Conservation (phyloP, 2,797 vertebrate genomes). For the Chaetodon trifasciatus region DNA sequence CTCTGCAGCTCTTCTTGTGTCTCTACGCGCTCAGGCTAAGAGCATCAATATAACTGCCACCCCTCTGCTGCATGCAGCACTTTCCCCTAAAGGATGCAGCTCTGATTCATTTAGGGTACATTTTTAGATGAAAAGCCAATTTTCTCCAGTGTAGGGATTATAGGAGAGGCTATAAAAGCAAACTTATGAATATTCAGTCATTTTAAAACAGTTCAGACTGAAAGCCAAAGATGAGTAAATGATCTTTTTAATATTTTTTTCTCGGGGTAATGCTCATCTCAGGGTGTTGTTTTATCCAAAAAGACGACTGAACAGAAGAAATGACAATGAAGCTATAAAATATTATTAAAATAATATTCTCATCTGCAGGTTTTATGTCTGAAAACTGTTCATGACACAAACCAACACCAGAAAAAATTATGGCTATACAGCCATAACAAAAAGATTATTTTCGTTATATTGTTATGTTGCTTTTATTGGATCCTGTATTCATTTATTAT, state of each 20-base stretch:
- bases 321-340: neutral
- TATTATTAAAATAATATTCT: neutral
- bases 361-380: no score
- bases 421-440: no score
- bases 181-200: neutral
- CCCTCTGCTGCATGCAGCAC: slow-evolving; percentile 30
- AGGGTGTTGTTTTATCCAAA: neutral
- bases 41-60: slow-evolving; percentile 33
- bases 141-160: neutral
- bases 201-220: neutral
- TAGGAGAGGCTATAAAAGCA: neutral
- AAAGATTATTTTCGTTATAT: no score
- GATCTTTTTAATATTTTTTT: neutral
- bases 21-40: slow-evolving; percentile 36
- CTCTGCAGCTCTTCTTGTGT: slow-evolving; percentile 45
- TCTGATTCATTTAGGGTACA: neutral
- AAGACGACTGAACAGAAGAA: neutral
- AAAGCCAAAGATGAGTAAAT: neutral
- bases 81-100: slow-evolving; percentile 10
- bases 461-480: no score
- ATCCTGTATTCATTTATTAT: no score
- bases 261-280: neutral
- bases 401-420: no score
- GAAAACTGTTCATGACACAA: no score
- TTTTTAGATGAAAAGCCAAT: neutral